These are phyloP conservation scores for Knipowitschia caucasica DNA, from an alignment of 2,797 vertebrate genomes.

Conservation along the genomic window DNA sequence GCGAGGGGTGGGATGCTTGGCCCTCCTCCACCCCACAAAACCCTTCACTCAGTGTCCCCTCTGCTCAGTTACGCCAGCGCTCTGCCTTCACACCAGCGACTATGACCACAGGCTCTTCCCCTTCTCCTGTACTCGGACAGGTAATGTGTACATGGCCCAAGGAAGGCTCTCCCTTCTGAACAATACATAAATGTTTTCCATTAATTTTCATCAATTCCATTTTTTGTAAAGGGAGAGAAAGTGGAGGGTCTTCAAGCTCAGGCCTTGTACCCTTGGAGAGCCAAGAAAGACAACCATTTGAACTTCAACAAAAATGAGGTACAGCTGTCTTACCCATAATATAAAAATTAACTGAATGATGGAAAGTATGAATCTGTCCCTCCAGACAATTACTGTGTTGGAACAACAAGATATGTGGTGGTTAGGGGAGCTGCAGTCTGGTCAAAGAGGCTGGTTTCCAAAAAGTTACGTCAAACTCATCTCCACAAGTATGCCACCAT, in stretches of 20 bases:
- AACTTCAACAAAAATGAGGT: slow-evolving; percentile 97
- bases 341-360: background rate
- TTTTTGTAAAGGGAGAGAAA: slow-evolving; percentile 85
- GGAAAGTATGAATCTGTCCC: background rate
- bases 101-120: slow-evolving; percentile 91
- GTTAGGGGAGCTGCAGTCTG: slow-evolving; percentile 93
- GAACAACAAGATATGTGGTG: slow-evolving; percentile 99
- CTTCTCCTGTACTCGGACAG: slow-evolving; percentile 94
- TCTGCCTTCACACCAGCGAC: slow-evolving; percentile 96
- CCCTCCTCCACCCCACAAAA: slow-evolving; percentile 82
- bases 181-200: too few relatives aligned
- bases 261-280: slow-evolving; percentile 96
- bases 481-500: slow-evolving; percentile 72
- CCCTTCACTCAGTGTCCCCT: slow-evolving; percentile 90
- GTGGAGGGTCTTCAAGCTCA: slow-evolving; percentile 97
- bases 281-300: slow-evolving; percentile 98
- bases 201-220: background rate
- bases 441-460: slow-evolving; percentile 97
- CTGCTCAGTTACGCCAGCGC: slow-evolving; percentile 88
- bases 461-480: slow-evolving; percentile 99
- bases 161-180: too few relatives aligned
- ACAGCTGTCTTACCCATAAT: background rate
- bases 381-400: slow-evolving; percentile 88
- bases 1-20: slow-evolving; percentile 94
- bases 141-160: slow-evolving; percentile 53